Evolutionary conservation across 2,888 invertebrate species (phyloP).

Genomic region (Ommatoiulus sabulosus): DNA sequence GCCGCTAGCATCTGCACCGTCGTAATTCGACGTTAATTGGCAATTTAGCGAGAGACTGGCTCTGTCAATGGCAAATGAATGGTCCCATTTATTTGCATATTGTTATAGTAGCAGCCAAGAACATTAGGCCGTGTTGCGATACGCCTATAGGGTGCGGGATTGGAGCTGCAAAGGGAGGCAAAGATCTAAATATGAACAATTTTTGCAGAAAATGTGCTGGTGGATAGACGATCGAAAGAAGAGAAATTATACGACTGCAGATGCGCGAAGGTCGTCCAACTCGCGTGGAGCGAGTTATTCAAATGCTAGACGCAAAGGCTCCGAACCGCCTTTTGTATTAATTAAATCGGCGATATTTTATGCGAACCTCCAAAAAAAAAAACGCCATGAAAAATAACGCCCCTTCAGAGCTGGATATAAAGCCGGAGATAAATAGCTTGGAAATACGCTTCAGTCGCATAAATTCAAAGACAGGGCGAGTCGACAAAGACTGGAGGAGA

Average conservation of each 20-base stretch:
- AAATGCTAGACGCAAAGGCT: not conserved
- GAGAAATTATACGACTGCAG: not conserved
- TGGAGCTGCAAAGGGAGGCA: not conserved
- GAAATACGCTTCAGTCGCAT: no score
- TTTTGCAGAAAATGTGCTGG: not conserved
- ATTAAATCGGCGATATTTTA: not conserved
- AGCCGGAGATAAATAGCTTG: no score
- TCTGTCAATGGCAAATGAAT: slow-evolving; percentile 1
- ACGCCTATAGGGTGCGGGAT: not conserved
- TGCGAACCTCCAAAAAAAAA: not conserved
- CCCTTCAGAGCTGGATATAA: not conserved
- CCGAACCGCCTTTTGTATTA: not conserved
- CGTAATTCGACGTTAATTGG: not conserved
- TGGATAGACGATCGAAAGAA: not conserved
- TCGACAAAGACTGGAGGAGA: no score
- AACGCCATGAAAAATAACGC: not conserved
- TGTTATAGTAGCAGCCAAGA: not conserved
- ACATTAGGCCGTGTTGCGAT: not conserved
- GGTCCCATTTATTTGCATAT: slow-evolving; percentile 1
- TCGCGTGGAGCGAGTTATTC: not conserved
- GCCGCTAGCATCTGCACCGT: not conserved
- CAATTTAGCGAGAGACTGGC: not conserved
- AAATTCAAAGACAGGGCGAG: no score
- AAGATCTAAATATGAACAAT: not conserved
- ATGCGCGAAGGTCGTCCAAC: not conserved